Conservation (phyloP, 2,113 vertebrate genomes). For the Neogale vison region DNA sequence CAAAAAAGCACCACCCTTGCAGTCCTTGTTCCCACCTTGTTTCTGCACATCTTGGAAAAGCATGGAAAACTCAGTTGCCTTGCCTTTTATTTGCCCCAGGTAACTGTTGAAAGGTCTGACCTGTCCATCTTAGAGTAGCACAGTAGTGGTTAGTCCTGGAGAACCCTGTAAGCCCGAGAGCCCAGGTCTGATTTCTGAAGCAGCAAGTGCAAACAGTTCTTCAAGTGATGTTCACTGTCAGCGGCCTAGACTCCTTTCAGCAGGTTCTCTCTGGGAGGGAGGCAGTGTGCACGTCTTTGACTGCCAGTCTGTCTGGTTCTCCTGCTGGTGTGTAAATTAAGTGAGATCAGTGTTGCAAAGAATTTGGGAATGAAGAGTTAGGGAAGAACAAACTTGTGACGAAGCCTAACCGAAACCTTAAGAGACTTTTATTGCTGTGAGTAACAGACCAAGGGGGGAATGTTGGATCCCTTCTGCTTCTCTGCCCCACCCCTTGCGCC, state of each 20-base stretch:
- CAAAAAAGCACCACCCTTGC: not conserved
- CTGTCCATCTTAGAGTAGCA: no score
- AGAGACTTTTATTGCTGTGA: not conserved
- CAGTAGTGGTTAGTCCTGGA: not conserved
- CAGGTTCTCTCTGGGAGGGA: not conserved
- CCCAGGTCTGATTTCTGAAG: not conserved
- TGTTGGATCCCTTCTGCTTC: not conserved
- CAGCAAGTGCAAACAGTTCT: not conserved
- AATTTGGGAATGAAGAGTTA: not conserved
- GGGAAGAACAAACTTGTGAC: not conserved
- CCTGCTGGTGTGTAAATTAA: not conserved
- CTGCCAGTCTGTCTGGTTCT: not conserved
- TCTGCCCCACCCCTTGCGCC: not conserved
- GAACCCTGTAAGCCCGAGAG: not conserved
- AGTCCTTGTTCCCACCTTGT: not conserved
- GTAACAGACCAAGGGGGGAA: not conserved
- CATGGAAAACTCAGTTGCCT: not conserved
- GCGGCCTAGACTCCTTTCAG: fast-evolving
- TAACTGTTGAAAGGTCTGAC: not conserved
- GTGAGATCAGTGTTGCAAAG: not conserved
- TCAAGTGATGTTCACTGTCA: not conserved
- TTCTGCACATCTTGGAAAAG: not conserved
- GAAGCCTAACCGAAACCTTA: not conserved
- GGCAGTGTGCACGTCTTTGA: not conserved
- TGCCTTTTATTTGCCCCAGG: not conserved